Percentiles rank a stretch among this genome's conserved stretches.
phyloP scores from a whole-genome alignment of 1,140 invertebrate genomes.

The Caenorhabditis briggsae region DNA sequence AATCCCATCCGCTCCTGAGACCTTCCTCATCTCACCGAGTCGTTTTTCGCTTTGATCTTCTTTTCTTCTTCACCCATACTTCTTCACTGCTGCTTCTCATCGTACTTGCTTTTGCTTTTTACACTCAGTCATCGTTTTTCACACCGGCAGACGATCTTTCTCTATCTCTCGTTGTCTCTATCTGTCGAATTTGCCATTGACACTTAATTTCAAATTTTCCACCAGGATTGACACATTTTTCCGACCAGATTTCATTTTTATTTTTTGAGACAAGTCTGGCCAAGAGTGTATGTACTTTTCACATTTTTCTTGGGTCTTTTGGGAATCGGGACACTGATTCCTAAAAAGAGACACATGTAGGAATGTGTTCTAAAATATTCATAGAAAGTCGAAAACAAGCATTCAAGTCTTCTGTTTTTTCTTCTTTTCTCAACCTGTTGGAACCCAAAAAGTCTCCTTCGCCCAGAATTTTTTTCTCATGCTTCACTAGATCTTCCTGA shows the following conservation, averaged over 20 bases:
- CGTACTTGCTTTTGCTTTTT: conserved; percentile 48
- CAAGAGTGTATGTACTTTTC: too few relatives aligned
- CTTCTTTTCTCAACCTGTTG: not conserved
- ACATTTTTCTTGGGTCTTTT: not conserved
- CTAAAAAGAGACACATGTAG: not conserved
- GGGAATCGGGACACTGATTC: not conserved
- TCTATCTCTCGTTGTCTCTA: too few relatives aligned
- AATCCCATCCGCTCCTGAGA: not conserved
- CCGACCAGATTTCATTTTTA: not conserved
- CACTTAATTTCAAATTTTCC: conserved; percentile 43
- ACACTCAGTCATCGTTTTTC: conserved; percentile 40
- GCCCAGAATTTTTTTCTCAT: not conserved
- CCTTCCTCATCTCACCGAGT: conserved; percentile 23
- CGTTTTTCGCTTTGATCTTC: conserved; percentile 54
- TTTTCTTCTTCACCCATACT: conserved; percentile 1
- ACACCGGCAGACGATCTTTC: conserved; percentile 17
- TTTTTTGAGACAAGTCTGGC: too few relatives aligned
- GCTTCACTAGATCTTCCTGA: not conserved
- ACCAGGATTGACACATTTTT: not conserved
- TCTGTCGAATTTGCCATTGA: conserved; percentile 42
- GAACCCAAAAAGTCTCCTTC: not conserved
- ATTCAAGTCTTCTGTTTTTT: not conserved
- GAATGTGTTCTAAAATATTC: conserved; percentile 20
- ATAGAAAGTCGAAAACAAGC: conserved; percentile 12
- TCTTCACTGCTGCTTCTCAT: conserved; percentile 47